Evolutionary conservation across 2,888 invertebrate genomes (phyloP), one percentile per base, ranked within the genome.

Genomic region (Lasioglossum marginatum): DNA sequence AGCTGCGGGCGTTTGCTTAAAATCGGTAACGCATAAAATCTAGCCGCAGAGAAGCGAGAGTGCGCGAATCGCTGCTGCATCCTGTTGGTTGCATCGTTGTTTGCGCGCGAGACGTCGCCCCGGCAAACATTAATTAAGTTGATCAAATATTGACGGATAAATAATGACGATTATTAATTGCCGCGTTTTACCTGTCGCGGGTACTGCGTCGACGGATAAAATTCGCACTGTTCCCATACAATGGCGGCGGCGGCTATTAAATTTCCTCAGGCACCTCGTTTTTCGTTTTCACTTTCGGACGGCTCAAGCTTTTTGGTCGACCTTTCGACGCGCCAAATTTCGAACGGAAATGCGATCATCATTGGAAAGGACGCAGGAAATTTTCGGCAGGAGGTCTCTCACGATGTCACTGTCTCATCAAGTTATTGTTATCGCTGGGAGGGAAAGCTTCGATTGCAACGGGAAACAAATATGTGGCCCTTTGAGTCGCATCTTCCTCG

Each of bases 161-260:
- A 85, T 77, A 77, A 77, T 52, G 68, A 77, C 80, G 57, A 73
- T 85, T 85, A 81, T 85, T 85, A 85, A 81, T 85, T 72, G 80
- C 16, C 45, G 43, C 37, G 60, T 43, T 57, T 34, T 57, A 71
- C 37, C 71, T 34, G 71, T 16, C n/a, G 57, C 77, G 31, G 5
- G 31, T 8, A 8, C 31, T 3, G 63, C 63, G 19, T 63, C 16
- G 45, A 12, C 45, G 14, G 70, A 52, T 31, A 31, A 74, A 72
- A 77, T 48, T 43, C 37, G 19, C 43, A 2, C n/a, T n/a, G 43
- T 8, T 66, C 48, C 4, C 19, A 4, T 57, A 4, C n/a, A n/a
- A n/a, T 8, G n/a, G n/a, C 10, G 3, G 19, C 27, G 43, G 31
- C 27, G 43, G 4, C n/a, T 43, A 57, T 77, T 66, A 72, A 82